Evolutionary conservation across 2,888 invertebrate genomes (phyloP).

Genomic region (Phragmatobia fuliginosa): DNA sequence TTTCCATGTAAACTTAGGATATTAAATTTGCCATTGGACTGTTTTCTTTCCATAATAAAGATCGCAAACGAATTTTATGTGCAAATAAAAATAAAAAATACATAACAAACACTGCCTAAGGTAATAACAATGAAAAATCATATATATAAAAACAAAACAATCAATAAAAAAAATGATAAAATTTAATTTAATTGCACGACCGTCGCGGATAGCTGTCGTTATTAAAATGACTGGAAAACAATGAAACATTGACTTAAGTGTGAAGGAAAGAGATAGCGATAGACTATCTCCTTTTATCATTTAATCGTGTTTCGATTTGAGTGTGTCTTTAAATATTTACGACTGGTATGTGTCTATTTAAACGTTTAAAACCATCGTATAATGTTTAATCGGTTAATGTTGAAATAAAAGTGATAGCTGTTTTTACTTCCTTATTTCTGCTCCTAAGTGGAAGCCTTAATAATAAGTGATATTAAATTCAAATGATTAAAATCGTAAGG

Average conservation of each 20-base stretch:
- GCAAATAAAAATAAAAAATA: conserved; percentile 14
- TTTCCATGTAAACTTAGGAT: background rate
- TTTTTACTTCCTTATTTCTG: conserved; percentile 38
- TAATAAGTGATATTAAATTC: background rate
- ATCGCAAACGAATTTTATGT: conserved; percentile 12
- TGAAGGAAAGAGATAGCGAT: conserved; percentile 19
- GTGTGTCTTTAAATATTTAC: conserved; percentile 44
- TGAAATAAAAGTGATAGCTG: conserved; percentile 36
- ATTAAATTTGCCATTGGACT: conserved; percentile 1
- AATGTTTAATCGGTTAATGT: conserved; percentile 35
- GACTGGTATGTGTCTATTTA: conserved; percentile 41
- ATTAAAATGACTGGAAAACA: conserved; percentile 39
- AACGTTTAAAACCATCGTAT: conserved; percentile 40
- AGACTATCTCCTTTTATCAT: conserved; percentile 28
- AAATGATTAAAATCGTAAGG: background rate
- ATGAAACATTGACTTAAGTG: conserved; percentile 29
- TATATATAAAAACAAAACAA: conserved; percentile 33
- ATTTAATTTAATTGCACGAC: conserved; percentile 30
- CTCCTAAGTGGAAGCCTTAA: conserved; percentile 20
- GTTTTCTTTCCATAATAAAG: conserved; percentile 17
- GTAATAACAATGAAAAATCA: conserved; percentile 26
- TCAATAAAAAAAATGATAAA: conserved; percentile 36
- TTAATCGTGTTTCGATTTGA: conserved; percentile 41
- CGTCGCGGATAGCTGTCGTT: conserved; percentile 23
- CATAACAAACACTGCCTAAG: conserved; percentile 17